phyloP scores from a whole-genome alignment of 2,888 invertebrate genomes.

The Megaustenia siamemsis region DNA sequence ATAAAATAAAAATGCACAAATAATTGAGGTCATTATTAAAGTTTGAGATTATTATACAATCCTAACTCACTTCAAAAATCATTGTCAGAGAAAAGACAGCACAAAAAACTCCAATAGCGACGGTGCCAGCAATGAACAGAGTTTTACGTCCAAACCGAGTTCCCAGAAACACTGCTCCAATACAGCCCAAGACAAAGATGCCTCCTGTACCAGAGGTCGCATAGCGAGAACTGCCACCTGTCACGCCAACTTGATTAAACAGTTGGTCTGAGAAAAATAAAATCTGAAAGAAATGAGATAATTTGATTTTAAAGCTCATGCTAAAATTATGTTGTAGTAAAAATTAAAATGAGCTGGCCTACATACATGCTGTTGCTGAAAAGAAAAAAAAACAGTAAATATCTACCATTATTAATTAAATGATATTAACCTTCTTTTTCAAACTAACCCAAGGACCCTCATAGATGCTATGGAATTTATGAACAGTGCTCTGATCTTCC shows the following conservation, averaged over 20 bases:
- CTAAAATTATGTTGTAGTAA: too few relatives aligned
- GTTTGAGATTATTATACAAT: background rate
- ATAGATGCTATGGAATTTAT: too few relatives aligned
- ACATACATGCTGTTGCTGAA: too few relatives aligned
- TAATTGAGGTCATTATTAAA: background rate
- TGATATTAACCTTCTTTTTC: too few relatives aligned
- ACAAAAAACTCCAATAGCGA: conserved; percentile 35
- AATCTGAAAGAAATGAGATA: conserved; percentile 16
- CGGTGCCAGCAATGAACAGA: conserved; percentile 30
- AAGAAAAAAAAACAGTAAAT: too few relatives aligned
- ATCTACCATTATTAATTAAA: too few relatives aligned
- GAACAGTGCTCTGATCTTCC: too few relatives aligned
- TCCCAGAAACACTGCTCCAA: conserved; percentile 26
- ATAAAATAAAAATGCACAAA: background rate
- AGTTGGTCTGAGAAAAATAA: conserved; percentile 41
- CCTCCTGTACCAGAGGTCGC: conserved; percentile 44
- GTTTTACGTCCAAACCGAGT: conserved; percentile 42
- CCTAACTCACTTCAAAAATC: conserved; percentile 20
- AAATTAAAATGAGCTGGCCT: too few relatives aligned
- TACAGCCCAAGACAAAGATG: conserved; percentile 22
- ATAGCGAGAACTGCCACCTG: conserved; percentile 21
- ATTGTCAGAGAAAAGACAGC: conserved; percentile 30
- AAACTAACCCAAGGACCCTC: too few relatives aligned
- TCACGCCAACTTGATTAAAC: conserved; percentile 25
- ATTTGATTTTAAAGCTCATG: too few relatives aligned